Percentiles rank a stretch among this genome's conserved stretches.
These are phyloP conservation scores for Cosmia trapezina DNA, from an alignment of 2,888 invertebrate genomes.

Conservation along the genomic window DNA sequence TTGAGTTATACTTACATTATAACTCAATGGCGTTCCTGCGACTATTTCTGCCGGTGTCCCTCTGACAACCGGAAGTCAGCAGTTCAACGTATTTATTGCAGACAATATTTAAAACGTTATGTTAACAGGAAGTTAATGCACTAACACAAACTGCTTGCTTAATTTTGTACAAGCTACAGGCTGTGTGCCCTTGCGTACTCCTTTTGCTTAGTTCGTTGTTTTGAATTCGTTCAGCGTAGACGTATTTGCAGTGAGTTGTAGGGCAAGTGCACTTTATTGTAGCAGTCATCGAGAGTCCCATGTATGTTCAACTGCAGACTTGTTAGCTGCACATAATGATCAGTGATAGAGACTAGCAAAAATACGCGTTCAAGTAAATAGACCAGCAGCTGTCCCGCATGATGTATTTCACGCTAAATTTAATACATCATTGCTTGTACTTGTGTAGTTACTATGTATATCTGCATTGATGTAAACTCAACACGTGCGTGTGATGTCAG, in stretches of 20 bases:
- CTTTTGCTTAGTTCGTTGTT: not conserved
- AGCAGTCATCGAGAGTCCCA: not conserved
- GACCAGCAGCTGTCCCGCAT: constrained; percentile 8
- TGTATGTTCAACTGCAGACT: not conserved
- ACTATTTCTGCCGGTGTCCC: too few species aligned
- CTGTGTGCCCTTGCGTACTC: not conserved
- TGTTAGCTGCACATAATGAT: not conserved
- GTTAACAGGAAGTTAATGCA: too few species aligned
- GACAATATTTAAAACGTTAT: too few species aligned
- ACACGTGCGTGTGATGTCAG: constrained; percentile 31
- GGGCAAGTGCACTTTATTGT: too few species aligned
- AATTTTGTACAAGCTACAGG: too few species aligned
- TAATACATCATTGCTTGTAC: constrained; percentile 13
- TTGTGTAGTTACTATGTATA: not conserved
- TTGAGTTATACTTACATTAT: too few species aligned
- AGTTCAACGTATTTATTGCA: too few species aligned
- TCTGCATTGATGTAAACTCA: constrained; percentile 2
- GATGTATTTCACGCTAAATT: constrained; percentile 31
- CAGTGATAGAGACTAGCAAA: constrained; percentile 7
- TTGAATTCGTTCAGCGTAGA: not conserved
- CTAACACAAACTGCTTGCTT: too few species aligned
- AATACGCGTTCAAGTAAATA: constrained; percentile 12
- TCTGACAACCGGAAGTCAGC: too few species aligned
- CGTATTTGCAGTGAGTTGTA: not conserved
- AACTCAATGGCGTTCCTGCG: too few species aligned